Conservation (phyloP, 2,113 vertebrate genomes). For the Larimichthys polyactis region DNA sequence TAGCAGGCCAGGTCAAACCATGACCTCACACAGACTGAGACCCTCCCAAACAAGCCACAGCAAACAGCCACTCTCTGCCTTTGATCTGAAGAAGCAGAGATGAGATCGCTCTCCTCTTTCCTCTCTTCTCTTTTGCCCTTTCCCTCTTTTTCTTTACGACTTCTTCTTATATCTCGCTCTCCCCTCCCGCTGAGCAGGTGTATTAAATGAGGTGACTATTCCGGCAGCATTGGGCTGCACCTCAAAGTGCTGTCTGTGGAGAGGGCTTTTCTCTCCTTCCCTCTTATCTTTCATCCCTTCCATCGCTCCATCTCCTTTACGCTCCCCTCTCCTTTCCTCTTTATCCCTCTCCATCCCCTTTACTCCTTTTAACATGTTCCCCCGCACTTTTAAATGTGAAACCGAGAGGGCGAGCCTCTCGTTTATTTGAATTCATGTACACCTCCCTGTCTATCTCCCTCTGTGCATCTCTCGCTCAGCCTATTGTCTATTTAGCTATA, state of each 20-base stretch:
- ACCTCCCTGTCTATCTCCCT: conserved; percentile 65
- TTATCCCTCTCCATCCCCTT: conserved; percentile 65
- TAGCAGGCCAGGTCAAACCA: conserved; percentile 50
- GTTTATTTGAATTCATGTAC: conserved; percentile 64
- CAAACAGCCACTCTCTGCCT: conserved; percentile 74
- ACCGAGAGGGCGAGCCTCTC: conserved; percentile 45
- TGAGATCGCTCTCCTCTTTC: conserved; percentile 60
- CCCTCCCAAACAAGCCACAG: conserved; percentile 72
- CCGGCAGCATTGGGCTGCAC: conserved; percentile 60
- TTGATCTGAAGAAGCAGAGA: conserved; percentile 75
- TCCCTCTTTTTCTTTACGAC: conserved; percentile 54
- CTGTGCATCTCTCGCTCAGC: conserved; percentile 61
- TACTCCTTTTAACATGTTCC: conserved; percentile 68
- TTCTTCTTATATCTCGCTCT: conserved; percentile 60
- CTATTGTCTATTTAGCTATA: conserved; percentile 81
- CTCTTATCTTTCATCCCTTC: conserved; percentile 76
- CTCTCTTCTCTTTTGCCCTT: conserved; percentile 60
- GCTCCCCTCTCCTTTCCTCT: conserved; percentile 50
- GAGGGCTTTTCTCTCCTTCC: conserved; percentile 73
- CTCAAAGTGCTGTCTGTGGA: conserved; percentile 78
- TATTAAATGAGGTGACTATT: conserved; percentile 78
- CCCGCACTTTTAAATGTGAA: conserved; percentile 65
- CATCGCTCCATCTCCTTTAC: conserved; percentile 66
- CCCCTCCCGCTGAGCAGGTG: conserved; percentile 73
- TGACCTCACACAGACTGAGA: conserved; percentile 59